Base-by-base conservation (phyloP, 2,888 invertebrate genomes). In the Drosophila colorata region DNA sequence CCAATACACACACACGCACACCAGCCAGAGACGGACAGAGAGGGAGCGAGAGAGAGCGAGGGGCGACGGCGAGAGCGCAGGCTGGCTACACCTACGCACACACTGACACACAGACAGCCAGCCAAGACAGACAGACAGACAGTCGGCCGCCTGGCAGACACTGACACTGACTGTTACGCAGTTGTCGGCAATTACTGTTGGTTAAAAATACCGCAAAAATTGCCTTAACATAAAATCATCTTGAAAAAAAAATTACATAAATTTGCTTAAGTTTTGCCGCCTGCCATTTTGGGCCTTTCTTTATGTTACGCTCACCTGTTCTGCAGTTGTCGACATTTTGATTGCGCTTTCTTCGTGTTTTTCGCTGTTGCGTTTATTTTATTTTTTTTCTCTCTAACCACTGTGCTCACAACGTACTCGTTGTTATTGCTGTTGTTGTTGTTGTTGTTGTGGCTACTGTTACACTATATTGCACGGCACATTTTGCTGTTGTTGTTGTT, bases 151-250 rank as follows among this genome's bases (percentile, higher is more conserved):
- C 80, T 57, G 65, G 43, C 44, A 72, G 71, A 70, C 73, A 80
- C 85, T 84, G 84, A 69, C 75, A 85, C 84, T 73, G 85, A 73
- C 75, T 82, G 85, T 84, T 87, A 85, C 85, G 82, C 87, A 73
- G 66, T 61, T 63, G 87, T 81, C 80, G 83, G 73, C 75, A 61
- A 68, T 75, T 65, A 64, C 65, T 56, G 56, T 41, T 48, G 68
- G 57, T 51, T 66, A 58, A 43, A 78, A 84, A 78, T 78, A 80
- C 73, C 79, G 71, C 75, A 67, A 76, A 66, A 80, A 53, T 41
- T 53, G 53, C 14, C 23, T 53, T 13, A 1, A 1, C 16, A 25
- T n/a, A 14, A 38, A 38, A 33, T 28, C 28, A 0, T 28, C 28
- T 28, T 28, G 33, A 33, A 23, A 35, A 77, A 72, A 77, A 80